Evolutionary conservation across 2,113 vertebrate genomes (phyloP).

Genomic region (Cyanoliseus patagonus): DNA sequence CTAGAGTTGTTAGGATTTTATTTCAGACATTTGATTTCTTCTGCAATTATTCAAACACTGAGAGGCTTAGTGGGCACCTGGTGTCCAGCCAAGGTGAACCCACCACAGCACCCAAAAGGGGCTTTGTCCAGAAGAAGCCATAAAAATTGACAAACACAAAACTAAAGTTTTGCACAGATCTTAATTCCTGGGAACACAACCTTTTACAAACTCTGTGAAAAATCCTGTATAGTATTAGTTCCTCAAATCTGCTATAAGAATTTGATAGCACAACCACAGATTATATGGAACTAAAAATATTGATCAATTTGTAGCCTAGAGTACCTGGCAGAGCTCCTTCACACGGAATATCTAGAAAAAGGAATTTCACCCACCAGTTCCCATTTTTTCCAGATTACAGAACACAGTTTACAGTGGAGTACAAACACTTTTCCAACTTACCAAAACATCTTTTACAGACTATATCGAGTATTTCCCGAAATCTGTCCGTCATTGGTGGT

Average conservation of each 20-base stretch:
- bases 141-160: background rate
- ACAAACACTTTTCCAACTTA: constrained; percentile 62
- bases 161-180: background rate
- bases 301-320: background rate
- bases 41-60: background rate
- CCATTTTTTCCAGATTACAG: background rate
- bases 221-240: background rate
- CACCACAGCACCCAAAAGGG: background rate
- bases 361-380: background rate
- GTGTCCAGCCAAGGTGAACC: background rate
- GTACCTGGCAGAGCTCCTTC: background rate
- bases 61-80: background rate
- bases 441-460: constrained; percentile 93
- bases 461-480: constrained; percentile 92
- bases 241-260: background rate
- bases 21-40: background rate
- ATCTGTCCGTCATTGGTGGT: constrained; percentile 89
- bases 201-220: background rate
- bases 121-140: background rate
- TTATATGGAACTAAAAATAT: background rate
- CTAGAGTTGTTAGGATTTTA: background rate
- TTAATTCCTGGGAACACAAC: background rate
- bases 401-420: background rate
- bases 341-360: background rate
- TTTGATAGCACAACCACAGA: background rate